Percentiles rank a stretch among this genome's conserved stretches.
phyloP scores from a whole-genome alignment of 2,888 invertebrate genomes.

The Drosophila merina region DNA sequence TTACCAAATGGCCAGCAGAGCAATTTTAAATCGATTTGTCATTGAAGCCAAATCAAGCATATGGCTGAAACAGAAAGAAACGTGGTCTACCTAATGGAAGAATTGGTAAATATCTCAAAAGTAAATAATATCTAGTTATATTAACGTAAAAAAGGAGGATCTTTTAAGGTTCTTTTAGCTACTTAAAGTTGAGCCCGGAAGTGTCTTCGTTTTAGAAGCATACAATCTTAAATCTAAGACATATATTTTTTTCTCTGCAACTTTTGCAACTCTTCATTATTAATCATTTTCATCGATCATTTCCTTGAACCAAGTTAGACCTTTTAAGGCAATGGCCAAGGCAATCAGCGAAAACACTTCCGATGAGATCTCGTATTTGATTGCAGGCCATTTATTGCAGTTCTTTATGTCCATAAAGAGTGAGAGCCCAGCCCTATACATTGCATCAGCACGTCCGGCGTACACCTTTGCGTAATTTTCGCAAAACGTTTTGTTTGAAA shows the following conservation, averaged over 20 bases:
- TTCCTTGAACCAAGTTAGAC: slow-evolving; percentile 59
- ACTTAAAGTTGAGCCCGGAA: neutral
- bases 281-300: slow-evolving; percentile 60
- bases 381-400: slow-evolving; percentile 38
- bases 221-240: neutral
- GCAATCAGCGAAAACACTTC: slow-evolving; percentile 71
- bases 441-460: slow-evolving; percentile 70
- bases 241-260: neutral
- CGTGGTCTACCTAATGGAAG: neutral
- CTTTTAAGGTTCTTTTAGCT: no score
- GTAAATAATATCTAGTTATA: no score
- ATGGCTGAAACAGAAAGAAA: slow-evolving; percentile 17
- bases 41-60: slow-evolving; percentile 24
- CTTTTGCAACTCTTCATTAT: slow-evolving; percentile 44
- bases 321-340: slow-evolving; percentile 47
- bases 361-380: slow-evolving; percentile 50
- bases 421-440: slow-evolving; percentile 33
- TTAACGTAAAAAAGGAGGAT: no score
- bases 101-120: neutral
- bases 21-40: slow-evolving; percentile 69
- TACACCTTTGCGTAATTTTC: slow-evolving; percentile 74
- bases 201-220: neutral
- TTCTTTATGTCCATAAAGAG: slow-evolving; percentile 12
- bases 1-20: slow-evolving; percentile 31
- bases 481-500: slow-evolving; percentile 81